phyloP scores from a whole-genome alignment of 2,888 invertebrate species.

The Acutogordius australiensis region DNA sequence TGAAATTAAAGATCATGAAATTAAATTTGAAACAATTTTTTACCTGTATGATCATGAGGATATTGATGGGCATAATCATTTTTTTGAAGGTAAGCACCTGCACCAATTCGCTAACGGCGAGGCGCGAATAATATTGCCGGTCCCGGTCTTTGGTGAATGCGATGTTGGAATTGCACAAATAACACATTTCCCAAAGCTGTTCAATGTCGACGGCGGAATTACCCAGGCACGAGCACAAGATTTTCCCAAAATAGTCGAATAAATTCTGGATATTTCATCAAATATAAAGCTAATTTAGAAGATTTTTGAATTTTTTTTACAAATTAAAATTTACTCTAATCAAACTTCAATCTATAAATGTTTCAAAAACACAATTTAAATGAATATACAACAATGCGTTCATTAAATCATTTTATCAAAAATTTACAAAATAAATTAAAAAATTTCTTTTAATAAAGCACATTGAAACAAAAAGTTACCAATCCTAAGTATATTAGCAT shows the following conservation, averaged over 20 bases:
- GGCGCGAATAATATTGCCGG: conserved; percentile 59
- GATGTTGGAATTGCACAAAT: conserved; percentile 38
- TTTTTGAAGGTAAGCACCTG: conserved; percentile 82
- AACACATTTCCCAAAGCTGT: conserved; percentile 51
- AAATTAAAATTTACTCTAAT: no score
- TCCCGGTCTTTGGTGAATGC: conserved; percentile 40
- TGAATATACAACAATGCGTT: no score
- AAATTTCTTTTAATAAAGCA: no score
- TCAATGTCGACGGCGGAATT: conserved; percentile 42
- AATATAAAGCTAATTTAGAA: no score
- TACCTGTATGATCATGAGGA: not conserved
- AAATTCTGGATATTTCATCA: conserved; percentile 47
- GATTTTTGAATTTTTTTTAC: no score
- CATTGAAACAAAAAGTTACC: no score
- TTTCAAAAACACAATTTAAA: no score
- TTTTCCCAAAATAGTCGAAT: conserved; percentile 81
- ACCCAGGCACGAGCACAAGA: conserved; percentile 65
- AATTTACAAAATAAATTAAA: no score
- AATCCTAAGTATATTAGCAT: no score
- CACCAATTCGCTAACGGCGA: conserved; percentile 66
- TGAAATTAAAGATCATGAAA: no score
- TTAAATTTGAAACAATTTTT: not conserved
- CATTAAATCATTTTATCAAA: no score
- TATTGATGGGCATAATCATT: conserved; percentile 64
- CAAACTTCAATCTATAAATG: no score